Conservation (phyloP, 1,140 invertebrate species). For the Planococcus citri region DNA sequence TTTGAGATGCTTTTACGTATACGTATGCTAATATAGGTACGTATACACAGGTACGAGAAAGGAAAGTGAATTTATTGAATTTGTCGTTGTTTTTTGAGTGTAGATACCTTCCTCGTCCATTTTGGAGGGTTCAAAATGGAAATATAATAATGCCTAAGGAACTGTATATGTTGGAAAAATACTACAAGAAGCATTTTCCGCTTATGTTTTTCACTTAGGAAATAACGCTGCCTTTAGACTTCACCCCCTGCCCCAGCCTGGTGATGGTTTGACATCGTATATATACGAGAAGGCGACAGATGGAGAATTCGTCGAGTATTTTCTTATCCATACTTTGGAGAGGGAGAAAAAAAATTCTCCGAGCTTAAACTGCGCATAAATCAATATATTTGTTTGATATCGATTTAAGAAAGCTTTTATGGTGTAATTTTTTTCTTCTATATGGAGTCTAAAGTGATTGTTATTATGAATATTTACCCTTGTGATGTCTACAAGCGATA, state of each 20-base stretch:
- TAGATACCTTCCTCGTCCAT: too few species aligned
- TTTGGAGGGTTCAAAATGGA: too few species aligned
- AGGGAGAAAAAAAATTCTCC: not conserved
- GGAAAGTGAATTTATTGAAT: not conserved
- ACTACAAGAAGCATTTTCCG: not conserved
- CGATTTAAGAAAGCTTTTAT: not conserved
- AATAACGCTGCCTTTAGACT: not conserved
- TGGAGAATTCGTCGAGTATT: too few species aligned
- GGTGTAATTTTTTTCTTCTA: not conserved
- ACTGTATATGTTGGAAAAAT: not conserved
- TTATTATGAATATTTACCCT: conserved; percentile 1
- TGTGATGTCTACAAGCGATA: conserved; percentile 11
- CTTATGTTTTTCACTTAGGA: not conserved
- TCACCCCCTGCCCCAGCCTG: too few species aligned
- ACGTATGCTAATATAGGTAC: too few species aligned
- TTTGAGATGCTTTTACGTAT: too few species aligned
- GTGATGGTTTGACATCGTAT: too few species aligned
- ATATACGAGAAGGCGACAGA: too few species aligned
- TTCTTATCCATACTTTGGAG: too few species aligned
- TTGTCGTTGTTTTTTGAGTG: not conserved
- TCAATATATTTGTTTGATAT: not conserved
- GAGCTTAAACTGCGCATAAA: not conserved
- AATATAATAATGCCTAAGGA: not conserved
- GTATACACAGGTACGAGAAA: not conserved
- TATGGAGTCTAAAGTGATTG: not conserved